Percentiles rank a stretch among this genome's conserved stretches.
Evolutionary conservation across 2,797 vertebrate genomes (phyloP).

Genomic region (Pipistrellus nathusii): DNA sequence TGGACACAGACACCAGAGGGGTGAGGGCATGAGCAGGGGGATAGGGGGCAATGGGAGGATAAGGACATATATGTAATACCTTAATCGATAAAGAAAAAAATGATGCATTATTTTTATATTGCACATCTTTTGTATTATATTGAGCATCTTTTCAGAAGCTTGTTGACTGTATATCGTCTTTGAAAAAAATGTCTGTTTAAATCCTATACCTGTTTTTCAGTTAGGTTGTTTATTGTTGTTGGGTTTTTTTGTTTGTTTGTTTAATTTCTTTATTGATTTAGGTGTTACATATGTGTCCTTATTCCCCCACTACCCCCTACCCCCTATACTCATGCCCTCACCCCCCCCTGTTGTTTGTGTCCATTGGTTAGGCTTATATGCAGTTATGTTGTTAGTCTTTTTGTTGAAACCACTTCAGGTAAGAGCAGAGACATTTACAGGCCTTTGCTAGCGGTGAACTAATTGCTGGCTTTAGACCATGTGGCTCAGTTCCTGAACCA

Average conservation of each 20-base stretch:
- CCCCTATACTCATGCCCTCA: too few relatives aligned
- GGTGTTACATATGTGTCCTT: too few relatives aligned
- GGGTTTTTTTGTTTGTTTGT: too few relatives aligned
- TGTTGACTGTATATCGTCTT: slow-evolving; percentile 3
- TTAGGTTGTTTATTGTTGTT: not conserved
- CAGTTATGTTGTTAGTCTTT: slow-evolving; percentile 20
- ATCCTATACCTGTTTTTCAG: slow-evolving; percentile 26
- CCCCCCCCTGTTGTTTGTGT: too few relatives aligned
- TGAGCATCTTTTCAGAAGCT: not conserved
- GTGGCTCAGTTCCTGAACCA: slow-evolving; percentile 72
- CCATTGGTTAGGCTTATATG: too few relatives aligned
- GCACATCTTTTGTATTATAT: not conserved
- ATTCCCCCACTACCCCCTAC: too few relatives aligned
- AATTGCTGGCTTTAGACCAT: slow-evolving; percentile 79
- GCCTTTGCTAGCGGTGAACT: slow-evolving; percentile 40
- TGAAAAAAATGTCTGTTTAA: slow-evolving; percentile 32
- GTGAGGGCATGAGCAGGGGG: too few relatives aligned
- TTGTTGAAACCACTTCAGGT: slow-evolving; percentile 65
- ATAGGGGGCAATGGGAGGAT: too few relatives aligned
- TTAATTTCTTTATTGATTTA: too few relatives aligned
- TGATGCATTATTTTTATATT: slow-evolving; percentile 66
- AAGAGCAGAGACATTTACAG: slow-evolving; percentile 55
- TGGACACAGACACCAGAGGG: too few relatives aligned
- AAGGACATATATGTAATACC: too few relatives aligned
- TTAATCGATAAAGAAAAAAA: slow-evolving; percentile 65